These are phyloP conservation scores for Astyanax mexicanus DNA, from an alignment of 2,797 vertebrate genomes.

Conservation along the genomic window DNA sequence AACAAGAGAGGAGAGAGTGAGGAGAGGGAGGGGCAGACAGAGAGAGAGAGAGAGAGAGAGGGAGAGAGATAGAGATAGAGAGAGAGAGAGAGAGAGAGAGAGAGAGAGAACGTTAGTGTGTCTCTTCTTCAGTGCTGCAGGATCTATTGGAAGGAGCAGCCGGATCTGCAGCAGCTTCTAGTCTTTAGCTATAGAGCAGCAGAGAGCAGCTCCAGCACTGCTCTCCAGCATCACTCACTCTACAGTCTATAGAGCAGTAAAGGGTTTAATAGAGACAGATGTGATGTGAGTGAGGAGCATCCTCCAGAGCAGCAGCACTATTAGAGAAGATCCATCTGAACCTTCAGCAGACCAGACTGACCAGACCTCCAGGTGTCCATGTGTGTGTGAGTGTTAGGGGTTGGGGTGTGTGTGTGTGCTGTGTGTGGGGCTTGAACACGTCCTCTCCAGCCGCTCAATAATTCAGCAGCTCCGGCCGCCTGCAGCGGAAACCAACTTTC, in stretches of 20 bases:
- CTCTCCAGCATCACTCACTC: too few relatives aligned
- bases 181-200: background rate
- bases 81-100: conserved; percentile 12
- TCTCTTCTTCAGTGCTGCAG: conserved; percentile 70
- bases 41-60: background rate
- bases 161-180: conserved; percentile 31
- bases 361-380: background rate
- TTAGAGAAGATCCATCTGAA: background rate
- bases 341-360: background rate
- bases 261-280: background rate
- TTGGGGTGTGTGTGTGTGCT: conserved; percentile 21
- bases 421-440: conserved; percentile 15
- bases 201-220: background rate
- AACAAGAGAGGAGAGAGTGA: background rate
- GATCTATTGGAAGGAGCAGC: conserved; percentile 64
- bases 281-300: too few relatives aligned
- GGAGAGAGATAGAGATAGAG: background rate
- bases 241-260: too few relatives aligned
- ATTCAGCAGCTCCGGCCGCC: conserved; percentile 64
- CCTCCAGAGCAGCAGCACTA: background rate
- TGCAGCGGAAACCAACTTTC: conserved; percentile 62
- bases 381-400: background rate
- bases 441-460: conserved; percentile 65
- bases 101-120: conserved; percentile 56
- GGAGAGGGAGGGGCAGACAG: background rate